Evolutionary conservation across 2,797 vertebrate genomes (phyloP).

Genomic region (Cryptoprocta ferox): DNA sequence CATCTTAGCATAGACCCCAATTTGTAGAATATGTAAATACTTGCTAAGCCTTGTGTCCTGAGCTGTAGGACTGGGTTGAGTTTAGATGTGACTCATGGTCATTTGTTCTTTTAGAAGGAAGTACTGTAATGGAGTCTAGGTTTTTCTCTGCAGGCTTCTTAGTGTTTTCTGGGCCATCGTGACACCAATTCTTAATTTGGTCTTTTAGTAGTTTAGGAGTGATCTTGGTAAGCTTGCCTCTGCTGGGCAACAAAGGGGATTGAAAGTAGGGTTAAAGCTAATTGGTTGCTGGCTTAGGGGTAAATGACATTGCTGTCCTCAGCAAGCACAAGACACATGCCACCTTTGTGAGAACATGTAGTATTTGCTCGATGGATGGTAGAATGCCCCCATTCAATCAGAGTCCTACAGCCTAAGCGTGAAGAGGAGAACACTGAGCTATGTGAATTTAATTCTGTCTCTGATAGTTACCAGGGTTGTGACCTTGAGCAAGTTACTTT

Average conservation of each 20-base stretch:
- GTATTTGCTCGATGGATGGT: no score
- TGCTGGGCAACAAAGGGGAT: background rate
- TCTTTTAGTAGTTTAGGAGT: background rate
- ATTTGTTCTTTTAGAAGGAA: background rate
- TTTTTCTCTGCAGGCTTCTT: background rate
- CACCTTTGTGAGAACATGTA: background rate
- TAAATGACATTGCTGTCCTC: background rate
- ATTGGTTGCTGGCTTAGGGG: background rate
- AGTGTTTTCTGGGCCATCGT: background rate
- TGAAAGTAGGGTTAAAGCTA: background rate
- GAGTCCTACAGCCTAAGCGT: no score
- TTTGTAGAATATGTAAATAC: background rate
- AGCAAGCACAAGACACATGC: background rate
- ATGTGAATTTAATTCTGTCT: no score
- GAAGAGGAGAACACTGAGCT: background rate
- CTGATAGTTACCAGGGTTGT: background rate
- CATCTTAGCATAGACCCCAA: background rate
- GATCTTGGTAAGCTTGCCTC: accelerated
- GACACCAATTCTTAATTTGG: background rate
- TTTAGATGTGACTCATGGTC: background rate
- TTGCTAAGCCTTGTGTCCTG: background rate
- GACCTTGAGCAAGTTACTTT: background rate
- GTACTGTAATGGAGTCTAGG: background rate
- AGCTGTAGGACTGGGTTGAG: background rate
- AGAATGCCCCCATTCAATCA: background rate